These are phyloP conservation scores for Thalassarche chlororhynchos DNA, from an alignment of 2,113 vertebrate genomes.

Conservation along the genomic window DNA sequence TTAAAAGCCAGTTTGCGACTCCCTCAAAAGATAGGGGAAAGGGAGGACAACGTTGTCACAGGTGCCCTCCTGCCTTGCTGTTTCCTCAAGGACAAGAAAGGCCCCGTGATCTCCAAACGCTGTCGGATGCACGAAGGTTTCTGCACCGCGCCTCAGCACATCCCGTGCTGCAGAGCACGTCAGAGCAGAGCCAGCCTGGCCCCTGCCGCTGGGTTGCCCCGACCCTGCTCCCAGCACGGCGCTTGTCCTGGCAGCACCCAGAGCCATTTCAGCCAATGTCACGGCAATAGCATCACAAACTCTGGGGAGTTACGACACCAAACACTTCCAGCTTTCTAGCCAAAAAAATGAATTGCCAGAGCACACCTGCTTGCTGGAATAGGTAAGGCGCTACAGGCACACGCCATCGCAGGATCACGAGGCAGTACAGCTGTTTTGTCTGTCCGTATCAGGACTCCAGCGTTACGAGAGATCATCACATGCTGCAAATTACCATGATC, in stretches of 20 bases:
- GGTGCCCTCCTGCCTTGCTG: not conserved
- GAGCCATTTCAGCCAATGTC: no score
- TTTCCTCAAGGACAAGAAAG: not conserved
- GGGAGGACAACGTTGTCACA: not conserved
- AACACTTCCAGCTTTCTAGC: not conserved
- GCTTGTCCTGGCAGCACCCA: not conserved
- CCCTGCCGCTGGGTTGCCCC: not conserved
- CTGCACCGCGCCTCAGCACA: not conserved
- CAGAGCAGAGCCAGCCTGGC: not conserved
- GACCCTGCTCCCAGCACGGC: not conserved
- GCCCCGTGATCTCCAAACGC: not conserved
- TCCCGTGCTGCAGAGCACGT: not conserved
- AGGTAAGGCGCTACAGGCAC: no score
- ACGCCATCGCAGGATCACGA: accelerated
- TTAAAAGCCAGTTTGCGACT: not conserved
- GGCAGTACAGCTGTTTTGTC: not conserved
- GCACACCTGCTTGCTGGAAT: not conserved
- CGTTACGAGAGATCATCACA: not conserved
- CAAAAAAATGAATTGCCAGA: no score
- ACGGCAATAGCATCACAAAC: no score
- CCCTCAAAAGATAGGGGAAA: not conserved
- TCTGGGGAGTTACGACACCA: no score
- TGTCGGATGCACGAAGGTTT: not conserved
- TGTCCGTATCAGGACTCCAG: not conserved
- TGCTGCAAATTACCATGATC: not conserved